A percentile compares a stretch with the other conserved stretches of the same genome.
Evolutionary conservation across 2,888 invertebrate species (phyloP).

Genomic region (Campaea margaritaria): DNA sequence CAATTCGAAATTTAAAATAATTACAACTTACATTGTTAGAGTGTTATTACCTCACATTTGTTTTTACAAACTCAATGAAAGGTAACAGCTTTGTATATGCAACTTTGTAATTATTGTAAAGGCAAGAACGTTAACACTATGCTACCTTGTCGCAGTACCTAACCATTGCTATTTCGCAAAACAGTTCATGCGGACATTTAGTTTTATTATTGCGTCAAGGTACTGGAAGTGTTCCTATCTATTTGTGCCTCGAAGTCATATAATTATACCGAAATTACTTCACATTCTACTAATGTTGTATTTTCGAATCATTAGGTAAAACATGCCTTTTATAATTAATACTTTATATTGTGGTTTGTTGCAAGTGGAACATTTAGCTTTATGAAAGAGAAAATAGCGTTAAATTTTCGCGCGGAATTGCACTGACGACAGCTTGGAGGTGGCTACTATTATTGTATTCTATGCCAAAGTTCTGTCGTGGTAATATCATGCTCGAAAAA

Average conservation of each 20-base stretch:
- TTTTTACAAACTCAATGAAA: slow-evolving; percentile 65
- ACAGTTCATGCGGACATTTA: background rate
- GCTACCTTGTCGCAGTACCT: background rate
- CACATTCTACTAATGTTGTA: slow-evolving; percentile 1
- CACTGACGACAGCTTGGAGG: no score
- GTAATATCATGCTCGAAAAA: no score
- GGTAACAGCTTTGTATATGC: slow-evolving; percentile 47
- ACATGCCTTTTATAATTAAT: slow-evolving; percentile 4
- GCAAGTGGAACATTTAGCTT: background rate
- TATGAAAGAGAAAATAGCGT: background rate
- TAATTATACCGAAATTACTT: slow-evolving; percentile 1
- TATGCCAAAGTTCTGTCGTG: no score
- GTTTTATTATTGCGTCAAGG: slow-evolving; percentile 2
- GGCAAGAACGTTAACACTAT: background rate
- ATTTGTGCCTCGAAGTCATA: background rate
- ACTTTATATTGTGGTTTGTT: slow-evolving; percentile 6
- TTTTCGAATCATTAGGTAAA: slow-evolving; percentile 6
- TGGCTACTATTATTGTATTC: no score
- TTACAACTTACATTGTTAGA: slow-evolving; percentile 60
- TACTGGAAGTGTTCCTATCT: background rate
- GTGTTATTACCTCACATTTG: slow-evolving; percentile 73
- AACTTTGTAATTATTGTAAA: slow-evolving; percentile 6
- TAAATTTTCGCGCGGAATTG: no score
- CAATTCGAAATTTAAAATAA: slow-evolving; percentile 63
- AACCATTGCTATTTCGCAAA: background rate